Evolutionary conservation across 2,113 vertebrate species (phyloP), one percentile per base, ranked within the genome.

Genomic region (Cynocephalus volans): DNA sequence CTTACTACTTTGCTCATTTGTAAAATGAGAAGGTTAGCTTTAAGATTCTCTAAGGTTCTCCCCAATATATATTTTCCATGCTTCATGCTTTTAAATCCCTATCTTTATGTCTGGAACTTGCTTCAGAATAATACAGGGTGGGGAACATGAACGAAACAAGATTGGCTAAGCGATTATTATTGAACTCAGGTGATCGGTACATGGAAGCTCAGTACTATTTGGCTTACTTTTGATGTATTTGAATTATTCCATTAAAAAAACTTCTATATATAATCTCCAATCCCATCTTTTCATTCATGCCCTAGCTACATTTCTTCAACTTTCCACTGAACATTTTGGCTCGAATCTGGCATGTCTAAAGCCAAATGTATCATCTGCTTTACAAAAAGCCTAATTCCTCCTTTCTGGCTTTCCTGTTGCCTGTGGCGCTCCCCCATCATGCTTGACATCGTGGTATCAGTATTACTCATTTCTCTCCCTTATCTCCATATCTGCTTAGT

Each of bases 351-450:
- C 64, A 45, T 23, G 15, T 80, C 62, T 52, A 48, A 69, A 80
- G 60, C 82, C 75, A 85, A 19, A 31, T 50, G 56, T 36, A 41
- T 6, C 80, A 15, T 33, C 50, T 67, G 73, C 36, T 54, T 77
- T 24, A 54, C 0, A 12, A 5, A 65, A 67, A 26, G 72, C 17
- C 69, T 0, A 19, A 15, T 54, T 70, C 17, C 28, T 54, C 17
- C 73, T 69, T 79, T 8, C 62, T 24, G 14, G 45, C 15, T 80
- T 76, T 48, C 56, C 9, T 36, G 0, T 8, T 13, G 33, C 41
- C 14, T 17, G 1, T 1, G n/a, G 26, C 3, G 24, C 21, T 10
- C 33, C 26, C 3, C 8, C 2, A 60, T 60, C 26, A 4, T 18
- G 84, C 54, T 90, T 70, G 64, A 26, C 54, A 8, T 21, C 21